These are phyloP conservation scores for Notospermus geniculatus DNA, from an alignment of 1,140 invertebrate species.

Conservation along the genomic window DNA sequence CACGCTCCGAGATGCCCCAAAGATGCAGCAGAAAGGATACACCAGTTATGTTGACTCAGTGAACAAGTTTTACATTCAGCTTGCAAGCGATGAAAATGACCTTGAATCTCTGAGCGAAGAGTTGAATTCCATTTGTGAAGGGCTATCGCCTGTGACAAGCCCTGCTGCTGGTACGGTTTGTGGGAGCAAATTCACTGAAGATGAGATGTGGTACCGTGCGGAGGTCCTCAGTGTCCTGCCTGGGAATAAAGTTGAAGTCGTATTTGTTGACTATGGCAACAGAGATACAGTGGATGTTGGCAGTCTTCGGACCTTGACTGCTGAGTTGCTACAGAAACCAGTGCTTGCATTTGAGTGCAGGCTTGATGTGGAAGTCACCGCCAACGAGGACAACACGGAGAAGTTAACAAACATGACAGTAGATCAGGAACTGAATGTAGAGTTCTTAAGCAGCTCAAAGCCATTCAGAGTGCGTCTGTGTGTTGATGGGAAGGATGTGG, in stretches of 20 bases:
- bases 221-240: constrained; percentile 69
- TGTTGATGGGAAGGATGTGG: neutral
- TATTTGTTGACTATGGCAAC: constrained; percentile 62
- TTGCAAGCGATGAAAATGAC: constrained; percentile 15
- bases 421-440: constrained; percentile 35
- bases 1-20: neutral
- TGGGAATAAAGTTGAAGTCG: constrained; percentile 62
- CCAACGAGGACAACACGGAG: constrained; percentile 30
- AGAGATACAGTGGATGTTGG: constrained; percentile 23
- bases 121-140: neutral
- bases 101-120: neutral
- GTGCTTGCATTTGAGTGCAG: constrained; percentile 37
- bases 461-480: constrained; percentile 27
- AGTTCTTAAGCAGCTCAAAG: constrained; percentile 22
- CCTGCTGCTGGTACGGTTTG: constrained; percentile 63
- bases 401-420: constrained; percentile 33
- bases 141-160: neutral
- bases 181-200: constrained; percentile 70
- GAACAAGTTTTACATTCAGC: constrained; percentile 30
- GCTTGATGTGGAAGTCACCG: constrained; percentile 28
- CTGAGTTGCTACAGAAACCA: constrained; percentile 24
- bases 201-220: constrained; percentile 77
- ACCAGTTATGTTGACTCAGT: neutral
- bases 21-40: neutral
- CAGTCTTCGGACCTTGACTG: constrained; percentile 23